phyloP scores from a whole-genome alignment of 2,113 vertebrate species.

The Varanus salvator region DNA sequence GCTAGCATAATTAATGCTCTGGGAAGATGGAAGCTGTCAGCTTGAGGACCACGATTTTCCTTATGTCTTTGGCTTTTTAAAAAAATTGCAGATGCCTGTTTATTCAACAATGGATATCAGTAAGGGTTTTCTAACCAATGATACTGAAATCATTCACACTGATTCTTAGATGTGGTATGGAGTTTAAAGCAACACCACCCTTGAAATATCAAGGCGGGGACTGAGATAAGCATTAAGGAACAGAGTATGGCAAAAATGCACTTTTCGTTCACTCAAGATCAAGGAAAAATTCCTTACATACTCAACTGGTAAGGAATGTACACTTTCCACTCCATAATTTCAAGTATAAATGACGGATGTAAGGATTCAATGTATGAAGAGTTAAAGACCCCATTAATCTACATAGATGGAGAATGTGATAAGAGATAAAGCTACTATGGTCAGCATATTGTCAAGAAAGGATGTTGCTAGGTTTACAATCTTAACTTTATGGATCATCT shows the following conservation, averaged over 20 bases:
- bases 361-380: conserved; percentile 2
- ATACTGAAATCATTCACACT: not conserved
- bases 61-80: not conserved
- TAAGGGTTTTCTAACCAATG: conserved; percentile 12
- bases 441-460: conserved; percentile 16
- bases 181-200: conserved; percentile 20
- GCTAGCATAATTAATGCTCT: not conserved
- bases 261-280: conserved; percentile 37
- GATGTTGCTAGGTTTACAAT: conserved; percentile 1
- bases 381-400: conserved; percentile 45
- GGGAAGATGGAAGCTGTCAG: not conserved
- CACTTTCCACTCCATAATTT: conserved; percentile 46
- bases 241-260: conserved; percentile 24
- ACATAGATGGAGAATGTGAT: conserved; percentile 36
- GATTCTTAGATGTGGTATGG: conserved; percentile 37
- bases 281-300: conserved; percentile 44
- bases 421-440: conserved; percentile 30
- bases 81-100: not conserved
- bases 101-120: conserved; percentile 4
- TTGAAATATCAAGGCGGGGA: conserved; percentile 13
- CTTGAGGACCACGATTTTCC: not conserved
- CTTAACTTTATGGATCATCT: not conserved
- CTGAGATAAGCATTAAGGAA: conserved; percentile 20
- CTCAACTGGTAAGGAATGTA: conserved; percentile 46
- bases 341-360: conserved; percentile 37